Conservation (phyloP, 2,888 invertebrate species). For the Diaprepes abbreviatus region DNA sequence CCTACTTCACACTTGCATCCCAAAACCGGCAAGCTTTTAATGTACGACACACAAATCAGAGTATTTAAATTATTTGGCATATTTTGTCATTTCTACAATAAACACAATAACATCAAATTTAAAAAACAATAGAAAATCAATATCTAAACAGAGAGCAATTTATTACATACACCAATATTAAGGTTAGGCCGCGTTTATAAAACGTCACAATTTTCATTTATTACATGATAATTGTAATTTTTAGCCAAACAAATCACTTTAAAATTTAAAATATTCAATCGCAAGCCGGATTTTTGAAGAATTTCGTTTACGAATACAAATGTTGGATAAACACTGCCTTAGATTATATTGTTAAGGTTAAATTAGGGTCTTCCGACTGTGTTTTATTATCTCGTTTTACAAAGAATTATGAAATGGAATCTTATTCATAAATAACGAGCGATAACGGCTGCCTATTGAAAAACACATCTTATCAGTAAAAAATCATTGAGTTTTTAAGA, state of each 20-base stretch:
- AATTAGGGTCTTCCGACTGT: constrained; percentile 11
- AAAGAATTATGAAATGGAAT: background rate
- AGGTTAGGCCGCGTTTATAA: no score
- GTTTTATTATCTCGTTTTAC: constrained; percentile 11
- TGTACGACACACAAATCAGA: constrained; percentile 51
- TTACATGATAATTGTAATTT: no score
- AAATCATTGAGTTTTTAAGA: no score
- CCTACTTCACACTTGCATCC: constrained; percentile 54
- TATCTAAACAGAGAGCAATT: no score
- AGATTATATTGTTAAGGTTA: constrained; percentile 1
- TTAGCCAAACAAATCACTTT: no score
- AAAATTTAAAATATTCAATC: no score
- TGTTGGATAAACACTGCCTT: background rate
- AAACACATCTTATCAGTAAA: no score
- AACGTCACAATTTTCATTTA: no score
- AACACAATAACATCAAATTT: background rate
- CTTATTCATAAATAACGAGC: background rate
- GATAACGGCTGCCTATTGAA: constrained; percentile 1
- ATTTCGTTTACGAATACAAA: no score
- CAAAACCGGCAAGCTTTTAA: constrained; percentile 51
- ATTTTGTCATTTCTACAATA: background rate
- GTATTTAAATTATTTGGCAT: constrained; percentile 55
- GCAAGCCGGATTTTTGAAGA: no score
- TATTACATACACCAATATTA: no score
- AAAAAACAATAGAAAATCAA: background rate